Evolutionary conservation across 2,888 invertebrate genomes (phyloP), one percentile per base, ranked within the genome.

Genomic region (Leptogaster cylindrica): DNA sequence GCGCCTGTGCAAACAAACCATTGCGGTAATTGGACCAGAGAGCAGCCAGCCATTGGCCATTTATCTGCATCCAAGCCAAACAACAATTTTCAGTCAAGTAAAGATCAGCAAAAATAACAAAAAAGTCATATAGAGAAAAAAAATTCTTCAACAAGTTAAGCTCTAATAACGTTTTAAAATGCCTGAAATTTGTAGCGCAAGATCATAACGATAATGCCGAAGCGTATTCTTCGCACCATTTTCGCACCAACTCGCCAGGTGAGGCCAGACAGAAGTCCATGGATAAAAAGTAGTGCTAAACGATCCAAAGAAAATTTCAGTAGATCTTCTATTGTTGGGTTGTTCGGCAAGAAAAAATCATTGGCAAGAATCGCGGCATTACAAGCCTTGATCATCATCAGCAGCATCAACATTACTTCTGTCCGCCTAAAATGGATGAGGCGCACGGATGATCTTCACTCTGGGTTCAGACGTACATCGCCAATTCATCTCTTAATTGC

Each of bases 401-500:
- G 10, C 10, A 31, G 55, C 39, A 14, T 55, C 55, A n/a, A n/a
- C n/a, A 16, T 25, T 25, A 3, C 18, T 55, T 33, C 36, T 16
- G 55, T 18, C 16, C 55, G 7, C 52, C 52, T 52, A 52, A 52
- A 52, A 52, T 52, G 36, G 52, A 18, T 52, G 33, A n/a, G 10
- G 16, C 23, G 31, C 2, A 18, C 14, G 12, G 31, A 31, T 27
- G 10, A 51, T 51, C 51, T 16, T 10, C 41, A 18, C n/a, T n/a
- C n/a, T n/a, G n/a, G n/a, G 6, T n/a, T 8, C 33, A 18, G 16
- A 36, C 36, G 23, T 36, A 36, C 14, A 55, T 55, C 36, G 36
- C 55, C 55, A 55, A 55, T 55, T 33, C 55, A 55, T 55, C 55
- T 55, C 39, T 55, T 55, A 39, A 55, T 55, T 36, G 55, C 14